A percentile compares a stretch with the other conserved stretches of the same genome.
These are phyloP conservation scores for Amazona vittata DNA, from an alignment of 2,113 vertebrate species.

Conservation along the genomic window DNA sequence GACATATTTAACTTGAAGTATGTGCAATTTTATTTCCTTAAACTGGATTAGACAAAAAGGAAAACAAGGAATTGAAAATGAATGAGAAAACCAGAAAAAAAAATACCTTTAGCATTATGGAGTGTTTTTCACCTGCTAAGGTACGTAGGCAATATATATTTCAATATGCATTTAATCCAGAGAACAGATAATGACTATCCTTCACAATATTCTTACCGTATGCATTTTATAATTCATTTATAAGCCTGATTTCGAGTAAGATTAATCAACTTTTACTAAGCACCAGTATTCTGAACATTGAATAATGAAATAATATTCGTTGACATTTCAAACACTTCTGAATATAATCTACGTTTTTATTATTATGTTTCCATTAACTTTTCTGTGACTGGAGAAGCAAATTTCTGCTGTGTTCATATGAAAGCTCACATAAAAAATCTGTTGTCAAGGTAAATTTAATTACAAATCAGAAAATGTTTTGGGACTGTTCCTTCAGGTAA, in stretches of 20 bases:
- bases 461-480: neutral
- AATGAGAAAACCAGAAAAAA: neutral
- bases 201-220: neutral
- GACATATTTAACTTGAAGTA: neutral
- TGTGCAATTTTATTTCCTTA: neutral
- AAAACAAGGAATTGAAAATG: neutral
- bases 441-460: conserved; percentile 27
- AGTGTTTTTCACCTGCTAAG: neutral
- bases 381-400: neutral
- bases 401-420: neutral
- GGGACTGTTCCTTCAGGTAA: neutral
- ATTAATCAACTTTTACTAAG: neutral
- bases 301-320: neutral
- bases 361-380: neutral
- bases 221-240: neutral
- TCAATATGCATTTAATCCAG: neutral
- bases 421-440: conserved; percentile 15
- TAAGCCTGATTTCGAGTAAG: neutral
- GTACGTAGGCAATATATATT: neutral
- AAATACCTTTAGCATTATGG: neutral
- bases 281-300: neutral
- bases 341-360: neutral
- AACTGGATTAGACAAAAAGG: neutral
- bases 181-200: neutral
- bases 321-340: neutral